Evolutionary conservation across 1,140 invertebrate species (phyloP).

Genomic region (Scaptomyza graminum): DNA sequence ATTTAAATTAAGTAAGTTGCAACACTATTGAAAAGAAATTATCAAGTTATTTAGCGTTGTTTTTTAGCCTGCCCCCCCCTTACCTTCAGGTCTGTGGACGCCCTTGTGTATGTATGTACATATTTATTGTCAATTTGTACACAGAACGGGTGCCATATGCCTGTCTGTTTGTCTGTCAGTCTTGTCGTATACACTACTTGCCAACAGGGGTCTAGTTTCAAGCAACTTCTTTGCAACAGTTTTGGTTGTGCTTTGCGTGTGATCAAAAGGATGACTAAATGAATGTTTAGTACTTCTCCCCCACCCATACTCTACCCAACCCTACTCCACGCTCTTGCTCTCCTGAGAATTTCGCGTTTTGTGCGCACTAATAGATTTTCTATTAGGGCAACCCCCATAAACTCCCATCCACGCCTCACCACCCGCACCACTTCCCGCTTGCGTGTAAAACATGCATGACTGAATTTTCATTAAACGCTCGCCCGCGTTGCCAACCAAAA

Average conservation of each 20-base stretch:
- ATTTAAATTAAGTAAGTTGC: no score
- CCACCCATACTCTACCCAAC: background rate
- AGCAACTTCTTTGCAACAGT: background rate
- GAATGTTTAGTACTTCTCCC: slow-evolving; percentile 11
- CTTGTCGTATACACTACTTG: slow-evolving; percentile 22
- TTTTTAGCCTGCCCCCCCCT: no score
- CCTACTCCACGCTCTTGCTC: slow-evolving; percentile 9
- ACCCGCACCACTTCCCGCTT: slow-evolving; percentile 19
- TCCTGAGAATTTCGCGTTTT: slow-evolving; percentile 47
- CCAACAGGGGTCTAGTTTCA: slow-evolving; percentile 60
- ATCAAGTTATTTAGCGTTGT: no score
- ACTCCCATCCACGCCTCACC: background rate
- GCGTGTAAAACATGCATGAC: slow-evolving; percentile 53
- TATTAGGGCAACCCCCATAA: slow-evolving; percentile 46
- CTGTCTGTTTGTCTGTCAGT: slow-evolving; percentile 29
- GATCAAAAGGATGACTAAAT: slow-evolving; percentile 53
- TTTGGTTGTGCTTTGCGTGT: slow-evolving; percentile 28
- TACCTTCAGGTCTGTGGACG: no score
- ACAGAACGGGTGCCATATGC: background rate
- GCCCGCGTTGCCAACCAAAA: slow-evolving; percentile 16
- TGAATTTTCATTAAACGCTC: slow-evolving; percentile 73
- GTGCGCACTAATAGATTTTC: slow-evolving; percentile 74
- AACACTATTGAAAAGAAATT: no score
- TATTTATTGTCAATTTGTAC: slow-evolving; percentile 6
- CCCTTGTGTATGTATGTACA: no score